These are phyloP conservation scores for Timema podura DNA, from an alignment of 2,888 invertebrate species.

Conservation along the genomic window DNA sequence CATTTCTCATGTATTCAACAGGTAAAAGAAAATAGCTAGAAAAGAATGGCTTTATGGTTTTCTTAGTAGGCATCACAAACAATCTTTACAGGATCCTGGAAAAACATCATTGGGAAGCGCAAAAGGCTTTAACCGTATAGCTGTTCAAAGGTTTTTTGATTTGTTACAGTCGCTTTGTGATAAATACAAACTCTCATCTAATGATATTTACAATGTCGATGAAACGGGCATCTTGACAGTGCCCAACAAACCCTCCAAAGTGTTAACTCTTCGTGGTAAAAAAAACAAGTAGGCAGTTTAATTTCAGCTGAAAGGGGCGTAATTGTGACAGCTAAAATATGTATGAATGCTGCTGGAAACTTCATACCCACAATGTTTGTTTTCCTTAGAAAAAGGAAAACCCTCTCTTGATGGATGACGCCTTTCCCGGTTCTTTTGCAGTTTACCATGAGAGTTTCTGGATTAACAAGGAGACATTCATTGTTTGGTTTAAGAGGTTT, in stretches of 20 bases:
- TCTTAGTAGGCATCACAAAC: conserved; percentile 21
- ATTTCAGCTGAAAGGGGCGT: no score
- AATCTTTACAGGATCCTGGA: conserved; percentile 21
- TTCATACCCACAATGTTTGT: no score
- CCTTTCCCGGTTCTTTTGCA: no score
- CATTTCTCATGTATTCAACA: conserved; percentile 22
- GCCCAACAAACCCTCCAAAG: conserved; percentile 24
- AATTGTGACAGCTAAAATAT: no score
- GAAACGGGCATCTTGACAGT: conserved; percentile 2
- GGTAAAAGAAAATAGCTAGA: conserved; percentile 22
- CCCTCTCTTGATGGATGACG: no score
- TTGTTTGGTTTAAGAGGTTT: no score
- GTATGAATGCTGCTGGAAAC: no score
- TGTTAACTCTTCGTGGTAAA: conserved; percentile 23
- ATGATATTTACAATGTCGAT: conserved; percentile 20
- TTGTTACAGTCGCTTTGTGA: not conserved
- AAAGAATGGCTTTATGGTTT: conserved; percentile 28
- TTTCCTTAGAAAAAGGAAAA: no score
- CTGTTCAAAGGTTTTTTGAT: conserved; percentile 14
- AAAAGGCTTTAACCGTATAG: conserved; percentile 18
- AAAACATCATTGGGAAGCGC: conserved; percentile 11
- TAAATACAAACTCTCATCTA: conserved; percentile 2
- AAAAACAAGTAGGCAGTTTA: no score
- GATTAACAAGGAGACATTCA: no score
- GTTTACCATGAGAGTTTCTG: no score